Conservation (phyloP, 2,888 invertebrate genomes). For the Zygogramma bicolorata region DNA sequence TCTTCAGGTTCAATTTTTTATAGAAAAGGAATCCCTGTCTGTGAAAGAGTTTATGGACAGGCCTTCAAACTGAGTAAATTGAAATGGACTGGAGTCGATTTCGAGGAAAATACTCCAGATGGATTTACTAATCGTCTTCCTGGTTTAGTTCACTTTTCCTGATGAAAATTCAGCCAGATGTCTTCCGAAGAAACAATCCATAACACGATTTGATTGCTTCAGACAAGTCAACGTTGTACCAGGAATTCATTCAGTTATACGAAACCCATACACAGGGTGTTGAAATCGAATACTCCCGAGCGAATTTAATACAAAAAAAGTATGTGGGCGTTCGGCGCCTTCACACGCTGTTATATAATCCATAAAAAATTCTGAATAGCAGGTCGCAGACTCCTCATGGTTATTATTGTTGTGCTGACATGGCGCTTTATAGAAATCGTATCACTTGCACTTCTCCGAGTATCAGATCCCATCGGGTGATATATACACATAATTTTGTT, state of each 20-base stretch:
- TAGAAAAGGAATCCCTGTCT: too few species aligned
- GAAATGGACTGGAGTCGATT: too few species aligned
- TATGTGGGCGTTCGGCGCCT: slow-evolving; percentile 47
- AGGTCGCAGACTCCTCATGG: slow-evolving; percentile 23
- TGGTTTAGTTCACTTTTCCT: too few species aligned
- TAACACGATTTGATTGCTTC: background rate
- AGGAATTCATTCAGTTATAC: background rate
- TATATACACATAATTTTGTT: slow-evolving; percentile 29
- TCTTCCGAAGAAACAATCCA: too few species aligned
- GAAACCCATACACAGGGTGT: slow-evolving; percentile 25
- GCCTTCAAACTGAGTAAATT: too few species aligned
- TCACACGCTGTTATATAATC: slow-evolving; percentile 48
- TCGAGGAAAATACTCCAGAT: too few species aligned
- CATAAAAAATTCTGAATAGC: slow-evolving; percentile 32
- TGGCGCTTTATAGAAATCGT: slow-evolving; percentile 40
- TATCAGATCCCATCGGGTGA: slow-evolving; percentile 39
- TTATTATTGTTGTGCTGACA: slow-evolving; percentile 38
- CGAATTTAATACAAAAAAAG: slow-evolving; percentile 16
- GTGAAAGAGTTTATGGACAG: too few species aligned
- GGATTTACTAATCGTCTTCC: too few species aligned
- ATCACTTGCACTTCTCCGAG: slow-evolving; percentile 40
- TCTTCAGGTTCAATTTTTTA: too few species aligned
- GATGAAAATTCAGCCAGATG: too few species aligned
- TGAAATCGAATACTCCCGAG: slow-evolving; percentile 15
- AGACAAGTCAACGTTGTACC: background rate